phyloP scores from a whole-genome alignment of 2,888 invertebrate genomes.

The Drosophila acutilabella region DNA sequence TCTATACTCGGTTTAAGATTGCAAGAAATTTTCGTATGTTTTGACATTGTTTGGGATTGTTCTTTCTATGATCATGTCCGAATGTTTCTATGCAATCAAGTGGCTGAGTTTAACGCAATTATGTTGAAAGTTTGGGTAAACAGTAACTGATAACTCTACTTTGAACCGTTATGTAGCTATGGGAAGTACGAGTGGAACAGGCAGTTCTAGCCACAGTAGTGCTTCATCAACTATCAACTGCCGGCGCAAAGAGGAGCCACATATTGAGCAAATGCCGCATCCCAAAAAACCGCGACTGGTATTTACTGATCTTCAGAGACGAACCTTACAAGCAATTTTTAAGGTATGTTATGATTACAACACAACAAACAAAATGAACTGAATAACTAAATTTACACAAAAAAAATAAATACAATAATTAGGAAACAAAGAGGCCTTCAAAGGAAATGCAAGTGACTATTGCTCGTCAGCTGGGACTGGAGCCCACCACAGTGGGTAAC shows the following conservation, averaged over 20 bases:
- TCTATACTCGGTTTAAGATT: too few species aligned
- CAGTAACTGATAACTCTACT: background rate
- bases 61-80: too few species aligned
- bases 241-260: conserved; percentile 97
- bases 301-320: conserved; percentile 99
- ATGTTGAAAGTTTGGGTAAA: too few species aligned
- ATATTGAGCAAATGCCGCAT: conserved; percentile 93
- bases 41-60: too few species aligned
- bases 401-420: conserved; percentile 1
- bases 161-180: conserved; percentile 19
- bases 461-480: conserved; percentile 97
- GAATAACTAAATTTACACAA: background rate
- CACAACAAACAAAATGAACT: background rate
- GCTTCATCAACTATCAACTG: conserved; percentile 88
- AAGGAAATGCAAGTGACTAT: conserved; percentile 99
- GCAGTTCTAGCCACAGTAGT: conserved; percentile 24
- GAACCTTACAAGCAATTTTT: conserved; percentile 99
- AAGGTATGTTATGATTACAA: conserved; percentile 88
- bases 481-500: conserved; percentile 99
- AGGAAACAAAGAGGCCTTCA: conserved; percentile 99
- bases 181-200: conserved; percentile 20
- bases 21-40: too few species aligned
- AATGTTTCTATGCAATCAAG: too few species aligned
- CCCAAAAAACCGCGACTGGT: conserved; percentile 99
- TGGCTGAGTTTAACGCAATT: too few species aligned